Evolutionary conservation across 2,113 vertebrate genomes (phyloP).

Genomic region (Apeltes quadracus): DNA sequence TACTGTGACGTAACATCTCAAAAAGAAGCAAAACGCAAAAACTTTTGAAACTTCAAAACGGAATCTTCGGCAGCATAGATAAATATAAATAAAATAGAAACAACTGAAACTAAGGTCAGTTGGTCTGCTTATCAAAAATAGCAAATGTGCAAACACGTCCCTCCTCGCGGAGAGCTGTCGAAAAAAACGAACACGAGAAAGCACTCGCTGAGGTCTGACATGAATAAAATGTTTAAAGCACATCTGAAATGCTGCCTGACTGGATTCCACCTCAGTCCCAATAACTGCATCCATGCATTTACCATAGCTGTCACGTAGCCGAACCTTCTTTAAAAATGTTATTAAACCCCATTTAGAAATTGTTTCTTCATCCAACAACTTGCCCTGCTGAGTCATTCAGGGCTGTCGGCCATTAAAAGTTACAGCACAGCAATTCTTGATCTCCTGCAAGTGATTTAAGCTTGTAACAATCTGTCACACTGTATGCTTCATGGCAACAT

Average conservation of each 20-base stretch:
- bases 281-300: slow-evolving; percentile 1
- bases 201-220: slow-evolving; percentile 33
- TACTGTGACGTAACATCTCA: slow-evolving; percentile 45
- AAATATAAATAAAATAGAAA: background rate
- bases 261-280: background rate
- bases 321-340: slow-evolving; percentile 20
- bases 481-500: background rate
- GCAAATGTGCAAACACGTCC: slow-evolving; percentile 18
- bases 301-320: background rate
- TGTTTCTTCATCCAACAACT: slow-evolving; percentile 6
- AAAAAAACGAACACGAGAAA: slow-evolving; percentile 42
- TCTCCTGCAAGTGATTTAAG: slow-evolving; percentile 29
- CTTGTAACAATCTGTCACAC: slow-evolving; percentile 4
- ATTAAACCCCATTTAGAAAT: slow-evolving; percentile 22
- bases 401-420: slow-evolving; percentile 28
- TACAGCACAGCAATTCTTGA: slow-evolving; percentile 19
- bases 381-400: slow-evolving; percentile 31
- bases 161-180: slow-evolving; percentile 8
- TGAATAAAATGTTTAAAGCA: slow-evolving; percentile 26
- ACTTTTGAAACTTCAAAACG: slow-evolving; percentile 7
- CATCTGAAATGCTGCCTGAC: slow-evolving; percentile 14
- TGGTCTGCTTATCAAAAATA: slow-evolving; percentile 22
- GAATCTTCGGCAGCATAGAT: background rate
- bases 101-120: background rate
- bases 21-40: background rate